Conservation (phyloP, 2,888 invertebrate genomes). For the Epistrophe eligans region DNA sequence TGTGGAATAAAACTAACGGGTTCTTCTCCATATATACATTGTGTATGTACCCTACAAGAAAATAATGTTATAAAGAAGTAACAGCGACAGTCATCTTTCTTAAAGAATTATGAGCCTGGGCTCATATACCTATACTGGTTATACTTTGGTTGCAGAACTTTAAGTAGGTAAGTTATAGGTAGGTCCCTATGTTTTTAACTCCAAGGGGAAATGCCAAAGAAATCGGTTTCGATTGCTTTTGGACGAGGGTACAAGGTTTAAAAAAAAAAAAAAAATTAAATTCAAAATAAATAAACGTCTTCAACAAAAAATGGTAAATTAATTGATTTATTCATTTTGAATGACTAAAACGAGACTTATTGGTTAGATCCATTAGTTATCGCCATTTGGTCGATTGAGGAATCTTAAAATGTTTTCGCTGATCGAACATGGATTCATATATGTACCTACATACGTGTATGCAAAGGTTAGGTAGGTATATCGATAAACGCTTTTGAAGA, state of each 20-base stretch:
- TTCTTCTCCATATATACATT: neutral
- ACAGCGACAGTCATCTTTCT: conserved; percentile 20
- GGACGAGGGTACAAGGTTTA: conserved; percentile 66
- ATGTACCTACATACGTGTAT: neutral
- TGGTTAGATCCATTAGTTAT: conserved; percentile 75
- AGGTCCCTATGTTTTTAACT: neutral
- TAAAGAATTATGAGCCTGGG: conserved; percentile 27
- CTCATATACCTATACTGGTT: conserved; percentile 53
- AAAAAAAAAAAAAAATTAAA: conserved; percentile 29
- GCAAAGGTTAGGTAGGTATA: too few species aligned
- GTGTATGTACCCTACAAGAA: neutral
- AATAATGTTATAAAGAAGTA: conserved; percentile 26
- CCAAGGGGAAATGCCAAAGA: conserved; percentile 68
- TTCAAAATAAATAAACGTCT: conserved; percentile 31
- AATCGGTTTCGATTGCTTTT: conserved; percentile 47
- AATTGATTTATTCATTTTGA: conserved; percentile 73
- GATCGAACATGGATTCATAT: conserved; percentile 53
- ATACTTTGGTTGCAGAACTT: conserved; percentile 32
- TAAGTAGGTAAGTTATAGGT: neutral
- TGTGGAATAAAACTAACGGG: neutral
- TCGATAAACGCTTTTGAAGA: conserved; percentile 50
- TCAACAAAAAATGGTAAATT: conserved; percentile 60
- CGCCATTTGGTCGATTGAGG: conserved; percentile 51
- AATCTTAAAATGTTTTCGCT: conserved; percentile 61
- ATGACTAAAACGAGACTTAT: conserved; percentile 74